These are phyloP conservation scores for Zoanthus gigantus DNA, from an alignment of 92 coral and sea anemone species.

Conservation along the genomic window DNA sequence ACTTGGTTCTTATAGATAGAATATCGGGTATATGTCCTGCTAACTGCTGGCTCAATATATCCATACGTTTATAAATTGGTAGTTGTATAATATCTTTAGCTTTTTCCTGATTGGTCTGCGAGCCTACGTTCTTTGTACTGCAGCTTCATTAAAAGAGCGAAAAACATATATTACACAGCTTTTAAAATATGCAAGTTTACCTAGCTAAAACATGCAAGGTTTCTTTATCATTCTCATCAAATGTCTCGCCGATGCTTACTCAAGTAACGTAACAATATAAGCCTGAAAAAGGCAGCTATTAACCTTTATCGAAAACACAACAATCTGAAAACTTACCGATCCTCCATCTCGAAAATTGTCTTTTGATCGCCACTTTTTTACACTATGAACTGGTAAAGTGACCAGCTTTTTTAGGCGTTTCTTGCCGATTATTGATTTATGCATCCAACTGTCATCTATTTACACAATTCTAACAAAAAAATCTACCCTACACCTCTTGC, in stretches of 20 bases:
- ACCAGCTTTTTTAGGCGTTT: constrained; percentile 91
- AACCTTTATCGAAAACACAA: neutral
- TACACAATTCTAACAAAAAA: constrained; percentile 1
- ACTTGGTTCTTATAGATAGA: no score
- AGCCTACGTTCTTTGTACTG: neutral
- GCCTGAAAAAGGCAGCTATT: no score
- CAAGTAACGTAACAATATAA: neutral
- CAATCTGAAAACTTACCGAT: constrained; percentile 71
- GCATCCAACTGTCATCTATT: constrained; percentile 67
- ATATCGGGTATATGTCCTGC: no score
- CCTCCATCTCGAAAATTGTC: constrained; percentile 69
- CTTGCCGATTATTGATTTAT: constrained; percentile 96
- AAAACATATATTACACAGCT: neutral
- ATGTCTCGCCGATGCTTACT: neutral
- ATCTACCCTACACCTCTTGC: neutral
- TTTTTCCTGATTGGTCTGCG: neutral
- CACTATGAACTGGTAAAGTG: constrained; percentile 86
- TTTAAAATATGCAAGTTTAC: neutral
- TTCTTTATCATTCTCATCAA: neutral
- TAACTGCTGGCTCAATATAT: no score
- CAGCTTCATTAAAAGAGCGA: neutral
- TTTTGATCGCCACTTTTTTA: constrained; percentile 94
- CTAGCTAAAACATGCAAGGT: neutral
- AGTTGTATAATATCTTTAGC: no score
- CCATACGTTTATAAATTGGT: no score